phyloP scores from a whole-genome alignment of 2,113 vertebrate species.

The Vulpes ferrilata region DNA sequence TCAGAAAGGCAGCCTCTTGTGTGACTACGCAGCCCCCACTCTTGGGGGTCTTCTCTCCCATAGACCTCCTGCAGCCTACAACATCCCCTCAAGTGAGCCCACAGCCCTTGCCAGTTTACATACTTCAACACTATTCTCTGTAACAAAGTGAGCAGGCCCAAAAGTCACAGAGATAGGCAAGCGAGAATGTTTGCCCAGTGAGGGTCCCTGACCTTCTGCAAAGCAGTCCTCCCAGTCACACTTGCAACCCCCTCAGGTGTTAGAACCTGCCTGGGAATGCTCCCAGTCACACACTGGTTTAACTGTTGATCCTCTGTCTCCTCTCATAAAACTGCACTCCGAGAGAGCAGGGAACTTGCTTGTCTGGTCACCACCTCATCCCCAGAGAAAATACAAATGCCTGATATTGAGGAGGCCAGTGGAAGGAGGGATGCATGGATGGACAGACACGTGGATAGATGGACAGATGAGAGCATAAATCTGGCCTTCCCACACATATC shows the following conservation, averaged over 20 bases:
- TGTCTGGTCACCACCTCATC: neutral
- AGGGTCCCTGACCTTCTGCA: neutral
- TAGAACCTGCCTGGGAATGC: too few species aligned
- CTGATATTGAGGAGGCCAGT: neutral
- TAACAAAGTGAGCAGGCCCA: neutral
- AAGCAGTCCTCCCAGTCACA: rapidly evolving
- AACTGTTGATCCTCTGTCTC: neutral
- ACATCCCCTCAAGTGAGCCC: neutral
- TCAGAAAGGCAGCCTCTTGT: neutral
- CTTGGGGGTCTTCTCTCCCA: neutral
- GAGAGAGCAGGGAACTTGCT: neutral
- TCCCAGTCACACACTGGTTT: rapidly evolving
- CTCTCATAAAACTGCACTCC: neutral
- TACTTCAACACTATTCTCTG: neutral
- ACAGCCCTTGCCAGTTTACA: neutral
- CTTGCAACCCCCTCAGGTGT: too few species aligned
- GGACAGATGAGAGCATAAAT: neutral
- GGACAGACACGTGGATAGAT: neutral
- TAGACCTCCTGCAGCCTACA: neutral
- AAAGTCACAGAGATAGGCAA: neutral
- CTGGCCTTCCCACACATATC: neutral
- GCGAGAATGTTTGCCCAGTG: neutral
- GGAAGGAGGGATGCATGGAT: neutral
- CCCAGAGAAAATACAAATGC: neutral
- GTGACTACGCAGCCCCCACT: neutral